These are phyloP conservation scores for Craseonycteris thonglongyai DNA, from an alignment of 2,113 vertebrate species.

Conservation along the genomic window DNA sequence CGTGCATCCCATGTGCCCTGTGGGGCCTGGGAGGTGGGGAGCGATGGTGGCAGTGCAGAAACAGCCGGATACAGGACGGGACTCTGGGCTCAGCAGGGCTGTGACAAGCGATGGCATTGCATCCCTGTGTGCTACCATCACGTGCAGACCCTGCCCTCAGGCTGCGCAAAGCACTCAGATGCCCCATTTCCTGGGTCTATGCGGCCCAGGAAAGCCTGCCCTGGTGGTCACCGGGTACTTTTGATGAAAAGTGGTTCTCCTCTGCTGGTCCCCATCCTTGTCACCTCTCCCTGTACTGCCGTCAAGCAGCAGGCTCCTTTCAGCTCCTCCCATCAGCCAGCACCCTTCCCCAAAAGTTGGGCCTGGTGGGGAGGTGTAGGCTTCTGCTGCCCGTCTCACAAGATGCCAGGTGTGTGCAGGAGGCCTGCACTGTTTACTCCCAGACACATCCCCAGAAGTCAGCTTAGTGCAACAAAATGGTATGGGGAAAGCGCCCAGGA, in stretches of 20 bases:
- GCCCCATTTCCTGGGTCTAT: fast-evolving
- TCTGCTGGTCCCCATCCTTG: neutral
- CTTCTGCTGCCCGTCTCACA: fast-evolving
- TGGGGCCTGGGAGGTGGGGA: neutral
- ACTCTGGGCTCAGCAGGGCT: neutral
- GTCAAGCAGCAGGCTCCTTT: neutral
- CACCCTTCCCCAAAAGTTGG: fast-evolving
- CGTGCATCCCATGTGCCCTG: neutral
- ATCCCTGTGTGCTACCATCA: fast-evolving
- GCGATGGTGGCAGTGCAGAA: neutral
- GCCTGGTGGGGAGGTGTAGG: fast-evolving
- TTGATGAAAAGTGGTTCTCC: neutral
- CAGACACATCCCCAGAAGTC: neutral
- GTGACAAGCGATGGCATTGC: too few relatives aligned
- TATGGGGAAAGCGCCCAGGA: fast-evolving
- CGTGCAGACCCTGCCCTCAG: neutral
- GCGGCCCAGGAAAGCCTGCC: neutral
- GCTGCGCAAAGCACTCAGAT: too few relatives aligned
- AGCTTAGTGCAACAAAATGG: neutral
- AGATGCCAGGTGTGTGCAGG: fast-evolving
- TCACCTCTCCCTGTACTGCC: fast-evolving
- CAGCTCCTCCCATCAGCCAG: fast-evolving
- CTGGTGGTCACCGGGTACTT: neutral
- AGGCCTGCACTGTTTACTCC: neutral
- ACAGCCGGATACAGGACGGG: fast-evolving